These are phyloP conservation scores for Urosaurus nigricauda DNA, from an alignment of 2,797 vertebrate species.

Conservation along the genomic window DNA sequence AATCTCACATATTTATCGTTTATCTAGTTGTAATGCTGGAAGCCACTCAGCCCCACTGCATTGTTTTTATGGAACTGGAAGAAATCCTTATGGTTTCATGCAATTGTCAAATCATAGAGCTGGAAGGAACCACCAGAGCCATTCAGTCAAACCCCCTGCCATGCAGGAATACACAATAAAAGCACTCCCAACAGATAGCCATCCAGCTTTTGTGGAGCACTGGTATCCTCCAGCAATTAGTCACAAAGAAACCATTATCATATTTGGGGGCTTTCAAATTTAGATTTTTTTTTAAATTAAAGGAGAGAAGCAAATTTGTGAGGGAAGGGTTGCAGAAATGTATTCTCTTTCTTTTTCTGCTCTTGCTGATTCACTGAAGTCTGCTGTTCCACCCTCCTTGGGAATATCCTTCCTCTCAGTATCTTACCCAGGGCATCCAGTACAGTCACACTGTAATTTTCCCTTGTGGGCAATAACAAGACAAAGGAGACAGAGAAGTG, in stretches of 20 bases:
- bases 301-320: neutral
- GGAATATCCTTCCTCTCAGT: neutral
- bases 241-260: neutral
- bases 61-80: neutral
- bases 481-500: slow-evolving; percentile 53
- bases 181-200: no score
- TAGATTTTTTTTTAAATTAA: neutral
- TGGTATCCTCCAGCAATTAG: neutral
- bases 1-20: neutral
- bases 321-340: no score
- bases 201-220: neutral
- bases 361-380: slow-evolving; percentile 39
- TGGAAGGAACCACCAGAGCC: no score
- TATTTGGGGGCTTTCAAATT: neutral
- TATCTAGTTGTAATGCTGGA: neutral
- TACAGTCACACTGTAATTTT: slow-evolving; percentile 32
- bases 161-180: no score
- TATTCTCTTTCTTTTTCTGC: neutral
- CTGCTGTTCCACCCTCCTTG: slow-evolving; percentile 47
- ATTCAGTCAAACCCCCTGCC: no score
- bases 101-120: no score
- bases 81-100: no score
- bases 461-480: slow-evolving; percentile 46
- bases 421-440: slow-evolving; percentile 50
- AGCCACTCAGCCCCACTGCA: neutral